These are phyloP conservation scores for Polyploca ridens DNA, from an alignment of 2,888 invertebrate genomes.

Conservation along the genomic window DNA sequence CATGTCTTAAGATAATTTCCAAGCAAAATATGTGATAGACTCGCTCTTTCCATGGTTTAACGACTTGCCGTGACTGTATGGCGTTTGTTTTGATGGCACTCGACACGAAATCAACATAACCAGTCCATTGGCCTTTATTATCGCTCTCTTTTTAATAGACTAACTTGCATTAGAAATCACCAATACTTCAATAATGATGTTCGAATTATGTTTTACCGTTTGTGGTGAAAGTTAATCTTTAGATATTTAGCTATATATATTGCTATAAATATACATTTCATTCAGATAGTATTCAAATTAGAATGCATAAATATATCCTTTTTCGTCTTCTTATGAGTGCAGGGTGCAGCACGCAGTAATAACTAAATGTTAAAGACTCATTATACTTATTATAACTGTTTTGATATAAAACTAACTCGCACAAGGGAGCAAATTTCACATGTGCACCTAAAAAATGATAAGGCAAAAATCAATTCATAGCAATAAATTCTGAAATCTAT, in stretches of 20 bases:
- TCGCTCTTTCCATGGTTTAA: background rate
- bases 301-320: background rate
- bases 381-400: no score
- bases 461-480: no score
- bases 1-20: background rate
- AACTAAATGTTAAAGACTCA: no score
- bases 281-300: background rate
- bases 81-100: slow-evolving; percentile 27
- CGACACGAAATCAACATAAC: slow-evolving; percentile 22
- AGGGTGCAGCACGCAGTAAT: background rate
- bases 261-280: background rate
- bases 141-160: slow-evolving; percentile 22
- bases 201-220: background rate
- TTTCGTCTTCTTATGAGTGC: background rate
- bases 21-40: background rate
- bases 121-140: slow-evolving; percentile 18
- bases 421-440: no score
- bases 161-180: slow-evolving; percentile 2
- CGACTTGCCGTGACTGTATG: slow-evolving; percentile 18
- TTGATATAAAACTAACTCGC: no score
- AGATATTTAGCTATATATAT: background rate
- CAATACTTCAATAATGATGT: background rate
- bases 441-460: no score
- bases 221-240: background rate
- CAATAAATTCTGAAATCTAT: background rate